A percentile compares a stretch with the other conserved stretches of the same genome.
These are phyloP conservation scores for Zoroaster sp. DNA, from an alignment of 53 echinoderm and acorn worm genomes.

Conservation along the genomic window DNA sequence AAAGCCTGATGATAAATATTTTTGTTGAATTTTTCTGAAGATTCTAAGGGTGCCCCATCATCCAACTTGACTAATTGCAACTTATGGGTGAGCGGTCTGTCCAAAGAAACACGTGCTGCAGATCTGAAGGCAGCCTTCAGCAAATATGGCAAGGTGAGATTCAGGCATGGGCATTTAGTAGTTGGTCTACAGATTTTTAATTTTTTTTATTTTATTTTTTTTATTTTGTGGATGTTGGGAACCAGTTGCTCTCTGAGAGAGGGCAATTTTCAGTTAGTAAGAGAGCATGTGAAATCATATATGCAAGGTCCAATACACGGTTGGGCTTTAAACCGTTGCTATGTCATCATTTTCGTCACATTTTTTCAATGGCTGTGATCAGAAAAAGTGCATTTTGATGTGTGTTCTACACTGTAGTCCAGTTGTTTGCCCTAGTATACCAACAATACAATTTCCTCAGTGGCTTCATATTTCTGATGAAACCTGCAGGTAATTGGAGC, in stretches of 20 bases:
- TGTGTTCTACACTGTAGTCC: not conserved
- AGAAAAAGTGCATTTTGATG: no score
- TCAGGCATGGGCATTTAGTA: not conserved
- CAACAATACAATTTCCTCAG: not conserved
- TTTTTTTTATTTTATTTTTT: not conserved
- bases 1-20: not conserved
- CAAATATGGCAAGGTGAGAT: constrained; percentile 96
- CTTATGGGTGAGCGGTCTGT: constrained; percentile 97
- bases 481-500: constrained; percentile 99
- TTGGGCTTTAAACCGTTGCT: no score
- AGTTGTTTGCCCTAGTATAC: not conserved
- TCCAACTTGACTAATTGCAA: constrained; percentile 72
- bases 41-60: constrained; percentile 35
- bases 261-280: no score
- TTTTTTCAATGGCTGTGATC: no score
- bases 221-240: not conserved
- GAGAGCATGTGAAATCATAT: no score
- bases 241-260: no score
- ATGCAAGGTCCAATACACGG: no score
- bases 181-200: not conserved
- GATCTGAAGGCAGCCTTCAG: constrained; percentile 98
- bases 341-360: no score
- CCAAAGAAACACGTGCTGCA: constrained; percentile 90
- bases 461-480: no score
- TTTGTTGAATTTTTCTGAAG: constrained; percentile 6